These are phyloP conservation scores for Sebastes umbrosus DNA, from an alignment of 2,797 vertebrate species.

Conservation along the genomic window DNA sequence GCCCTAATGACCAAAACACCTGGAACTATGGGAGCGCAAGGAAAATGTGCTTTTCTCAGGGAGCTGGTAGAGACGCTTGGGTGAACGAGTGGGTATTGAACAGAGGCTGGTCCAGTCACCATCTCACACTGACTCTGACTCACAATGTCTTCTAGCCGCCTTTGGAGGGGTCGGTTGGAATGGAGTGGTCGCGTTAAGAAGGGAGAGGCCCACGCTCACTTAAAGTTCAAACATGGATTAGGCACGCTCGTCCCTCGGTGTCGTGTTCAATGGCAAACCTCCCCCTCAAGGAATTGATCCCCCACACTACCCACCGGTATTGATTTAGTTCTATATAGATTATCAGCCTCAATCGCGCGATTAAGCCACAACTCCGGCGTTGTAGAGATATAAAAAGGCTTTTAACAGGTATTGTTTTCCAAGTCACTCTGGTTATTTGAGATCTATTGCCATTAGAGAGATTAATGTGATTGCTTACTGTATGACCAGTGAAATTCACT, in stretches of 20 bases:
- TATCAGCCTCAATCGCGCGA: constrained; percentile 64
- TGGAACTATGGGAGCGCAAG: constrained; percentile 64
- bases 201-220: constrained; percentile 69
- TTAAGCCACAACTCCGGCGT: constrained; percentile 46
- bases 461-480: constrained; percentile 61
- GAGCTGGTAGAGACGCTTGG: constrained; percentile 24
- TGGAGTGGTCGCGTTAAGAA: constrained; percentile 61
- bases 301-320: constrained; percentile 50
- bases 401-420: constrained; percentile 70
- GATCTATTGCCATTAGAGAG: constrained; percentile 57
- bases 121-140: constrained; percentile 26
- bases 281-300: constrained; percentile 72
- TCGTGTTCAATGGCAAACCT: constrained; percentile 74
- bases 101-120: constrained; percentile 11
- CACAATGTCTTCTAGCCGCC: constrained; percentile 28
- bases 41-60: constrained; percentile 59
- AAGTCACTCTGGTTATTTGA: constrained; percentile 56
- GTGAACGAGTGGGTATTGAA: constrained; percentile 19
- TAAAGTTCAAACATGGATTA: constrained; percentile 80
- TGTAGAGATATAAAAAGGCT: constrained; percentile 42
- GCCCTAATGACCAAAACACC: constrained; percentile 85
- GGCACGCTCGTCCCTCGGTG: constrained; percentile 77
- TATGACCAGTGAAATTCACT: constrained; percentile 41
- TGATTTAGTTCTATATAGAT: constrained; percentile 74
- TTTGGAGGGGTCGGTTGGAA: constrained; percentile 44